Conservation (phyloP, 2,113 vertebrate species). For the Bagarius yarrelli region DNA sequence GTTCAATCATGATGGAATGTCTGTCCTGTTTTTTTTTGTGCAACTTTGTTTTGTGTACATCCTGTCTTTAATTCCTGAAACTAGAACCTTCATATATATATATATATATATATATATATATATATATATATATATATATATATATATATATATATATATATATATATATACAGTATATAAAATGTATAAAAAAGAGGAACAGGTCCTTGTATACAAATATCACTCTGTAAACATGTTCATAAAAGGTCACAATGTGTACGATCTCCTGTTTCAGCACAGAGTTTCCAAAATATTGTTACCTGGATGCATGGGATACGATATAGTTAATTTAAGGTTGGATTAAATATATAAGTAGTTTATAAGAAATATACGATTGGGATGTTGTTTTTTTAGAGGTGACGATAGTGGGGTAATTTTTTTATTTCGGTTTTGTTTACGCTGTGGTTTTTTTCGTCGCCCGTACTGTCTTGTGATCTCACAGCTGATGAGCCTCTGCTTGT, state of each 20-base stretch:
- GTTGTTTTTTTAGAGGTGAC: conserved; percentile 18
- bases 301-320: conserved; percentile 34
- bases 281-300: conserved; percentile 17
- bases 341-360: conserved; percentile 18
- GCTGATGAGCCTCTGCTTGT: conserved; percentile 38
- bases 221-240: neutral
- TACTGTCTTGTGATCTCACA: conserved; percentile 55
- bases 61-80: conserved; percentile 14
- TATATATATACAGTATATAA: neutral
- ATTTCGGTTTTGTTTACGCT: conserved; percentile 40
- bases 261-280: conserved; percentile 24
- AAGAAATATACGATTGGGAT: conserved; percentile 19
- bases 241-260: neutral
- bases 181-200: conserved; percentile 15
- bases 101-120: neutral
- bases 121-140: neutral
- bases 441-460: conserved; percentile 56
- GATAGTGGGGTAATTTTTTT: neutral
- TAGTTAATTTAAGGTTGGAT: conserved; percentile 24
- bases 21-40: neutral
- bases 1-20: neutral
- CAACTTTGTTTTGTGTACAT: conserved; percentile 1
- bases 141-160: neutral
- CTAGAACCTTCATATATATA: neutral
- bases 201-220: conserved; percentile 18